Evolutionary conservation across 35 echinoderm and acorn worm species (phyloP).

Genomic region (Apostichopus japonicus): DNA sequence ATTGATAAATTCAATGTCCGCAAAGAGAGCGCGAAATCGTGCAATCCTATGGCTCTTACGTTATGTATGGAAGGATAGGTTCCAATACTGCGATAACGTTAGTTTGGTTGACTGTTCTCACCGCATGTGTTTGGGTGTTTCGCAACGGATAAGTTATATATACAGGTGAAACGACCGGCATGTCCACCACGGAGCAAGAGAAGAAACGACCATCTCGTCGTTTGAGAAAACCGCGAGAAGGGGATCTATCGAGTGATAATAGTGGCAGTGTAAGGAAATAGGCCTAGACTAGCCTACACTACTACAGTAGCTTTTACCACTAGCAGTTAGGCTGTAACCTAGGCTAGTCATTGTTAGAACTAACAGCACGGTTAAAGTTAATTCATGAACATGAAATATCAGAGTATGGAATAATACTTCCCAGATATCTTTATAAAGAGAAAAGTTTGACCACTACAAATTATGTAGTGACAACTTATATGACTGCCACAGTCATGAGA

Average conservation of each 20-base stretch:
- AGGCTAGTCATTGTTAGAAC: neutral
- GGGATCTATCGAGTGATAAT: neutral
- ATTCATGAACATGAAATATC: neutral
- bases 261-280: slow-evolving; percentile 19
- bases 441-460: neutral
- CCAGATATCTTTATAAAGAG: neutral
- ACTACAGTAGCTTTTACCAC: neutral
- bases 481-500: neutral
- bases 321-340: neutral
- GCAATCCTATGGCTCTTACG: too few species aligned
- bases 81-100: too few species aligned
- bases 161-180: neutral
- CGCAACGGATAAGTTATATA: neutral
- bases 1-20: too few species aligned
- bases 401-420: neutral
- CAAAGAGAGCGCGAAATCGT: too few species aligned
- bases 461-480: neutral
- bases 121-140: neutral
- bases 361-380: neutral
- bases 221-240: neutral
- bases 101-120: too few species aligned
- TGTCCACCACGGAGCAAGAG: slow-evolving; percentile 7
- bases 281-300: neutral
- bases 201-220: neutral
- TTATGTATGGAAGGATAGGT: too few species aligned